A percentile compares a stretch with the other conserved stretches of the same genome.
Evolutionary conservation across 2,888 invertebrate species (phyloP).

Genomic region (Luperina testacea): DNA sequence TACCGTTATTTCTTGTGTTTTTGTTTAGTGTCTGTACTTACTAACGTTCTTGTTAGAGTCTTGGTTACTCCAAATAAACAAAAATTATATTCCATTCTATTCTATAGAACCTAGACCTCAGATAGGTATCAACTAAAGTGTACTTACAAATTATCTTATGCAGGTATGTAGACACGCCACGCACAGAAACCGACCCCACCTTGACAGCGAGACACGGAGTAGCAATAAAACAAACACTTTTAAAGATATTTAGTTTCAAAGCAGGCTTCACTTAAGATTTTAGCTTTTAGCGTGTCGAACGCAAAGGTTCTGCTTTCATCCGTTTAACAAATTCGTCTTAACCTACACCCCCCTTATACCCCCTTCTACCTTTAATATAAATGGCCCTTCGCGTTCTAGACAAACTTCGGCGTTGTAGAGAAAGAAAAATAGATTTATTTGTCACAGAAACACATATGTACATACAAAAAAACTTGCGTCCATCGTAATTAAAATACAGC

Average conservation of each 20-base stretch:
- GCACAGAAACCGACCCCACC: constrained; percentile 8
- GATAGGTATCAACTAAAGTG: background rate
- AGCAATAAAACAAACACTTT: constrained; percentile 49
- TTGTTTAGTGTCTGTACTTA: no score
- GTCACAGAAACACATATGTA: no score
- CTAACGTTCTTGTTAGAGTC: no score
- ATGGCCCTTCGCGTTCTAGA: background rate
- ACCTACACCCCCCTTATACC: background rate
- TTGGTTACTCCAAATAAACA: no score
- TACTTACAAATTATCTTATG: background rate
- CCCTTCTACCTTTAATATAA: no score
- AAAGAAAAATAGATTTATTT: background rate
- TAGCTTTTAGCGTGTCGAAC: constrained; percentile 46
- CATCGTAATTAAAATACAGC: background rate
- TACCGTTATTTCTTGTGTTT: background rate
- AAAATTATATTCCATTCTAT: no score
- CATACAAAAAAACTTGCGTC: no score
- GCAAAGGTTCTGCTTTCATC: constrained; percentile 1
- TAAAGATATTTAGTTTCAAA: constrained; percentile 43
- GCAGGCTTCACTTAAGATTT: constrained; percentile 46
- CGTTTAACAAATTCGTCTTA: background rate
- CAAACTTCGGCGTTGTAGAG: background rate
- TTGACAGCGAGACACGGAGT: constrained; percentile 19
- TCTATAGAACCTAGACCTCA: background rate
- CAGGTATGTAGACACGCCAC: background rate